phyloP scores from a whole-genome alignment of 2,797 vertebrate genomes.

The Cirrhinus mrigala region DNA sequence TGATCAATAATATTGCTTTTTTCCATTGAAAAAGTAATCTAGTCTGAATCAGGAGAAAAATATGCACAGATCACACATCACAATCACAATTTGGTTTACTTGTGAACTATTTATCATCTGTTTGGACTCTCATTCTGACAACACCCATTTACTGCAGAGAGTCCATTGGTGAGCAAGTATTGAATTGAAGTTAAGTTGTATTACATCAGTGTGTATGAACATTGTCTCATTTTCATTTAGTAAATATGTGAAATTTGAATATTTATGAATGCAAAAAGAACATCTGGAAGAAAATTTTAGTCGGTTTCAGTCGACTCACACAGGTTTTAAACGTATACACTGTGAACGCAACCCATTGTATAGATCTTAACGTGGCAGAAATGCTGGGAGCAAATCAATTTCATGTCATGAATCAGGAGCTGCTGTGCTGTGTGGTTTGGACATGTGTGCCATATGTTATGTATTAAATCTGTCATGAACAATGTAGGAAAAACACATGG shows the following conservation, averaged over 20 bases:
- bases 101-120: too few species aligned
- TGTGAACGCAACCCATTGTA: background rate
- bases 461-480: conserved; percentile 38
- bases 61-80: background rate
- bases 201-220: background rate
- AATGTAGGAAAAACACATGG: conserved; percentile 19
- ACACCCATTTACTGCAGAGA: too few species aligned
- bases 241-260: background rate
- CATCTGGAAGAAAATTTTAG: background rate
- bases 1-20: background rate
- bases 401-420: background rate
- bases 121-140: too few species aligned
- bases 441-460: conserved; percentile 17
- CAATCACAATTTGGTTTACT: too few species aligned
- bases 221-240: background rate
- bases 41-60: background rate
- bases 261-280: too few species aligned
- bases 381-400: conserved; percentile 27
- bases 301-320: background rate
- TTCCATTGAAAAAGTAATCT: background rate
- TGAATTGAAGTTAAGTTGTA: background rate
- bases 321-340: background rate
- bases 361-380: background rate
- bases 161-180: background rate
- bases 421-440: conserved; percentile 13